Evolutionary conservation across 1,140 invertebrate genomes (phyloP), one percentile per base, ranked within the genome.

Genomic region (Parapsyche elsis): DNA sequence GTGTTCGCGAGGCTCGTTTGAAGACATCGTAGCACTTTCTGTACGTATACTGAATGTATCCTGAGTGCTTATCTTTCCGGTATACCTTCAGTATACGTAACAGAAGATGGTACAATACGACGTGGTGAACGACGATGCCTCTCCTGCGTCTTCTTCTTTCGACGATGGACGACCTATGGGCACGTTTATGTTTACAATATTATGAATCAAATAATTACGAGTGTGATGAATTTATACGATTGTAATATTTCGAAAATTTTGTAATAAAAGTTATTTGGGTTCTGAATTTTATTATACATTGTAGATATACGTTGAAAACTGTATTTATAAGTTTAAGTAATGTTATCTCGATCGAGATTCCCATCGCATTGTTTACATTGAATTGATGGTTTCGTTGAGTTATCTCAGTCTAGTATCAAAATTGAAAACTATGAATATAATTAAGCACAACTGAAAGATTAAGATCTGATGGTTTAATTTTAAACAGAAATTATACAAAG

Each of bases 11-110:
- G 57, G 59, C 16, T 53, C 23, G 21, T 5, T 16, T 74, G 82
- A 80, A 79, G 88, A 87, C 79, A 88, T 90, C 91, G 94, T 93
- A 93, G 90, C 92, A 94, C 94, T 92, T 94, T 96, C 95, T 97
- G 95, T 94, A 97, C 96, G 96, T 97, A 97, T 97, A 97, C 96
- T 97, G 95, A 97, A 97, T 97, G 96, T 97, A 97, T 97, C 96
- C 96, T 97, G 96, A 97, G 95, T 96, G 95, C 90, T 88, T 92
- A 92, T 90, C 93, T 95, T 94, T 97, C 96, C 95, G 96, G 96
- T 97, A 97, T 97, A 97, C 96, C 96, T 97, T 97, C 95, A 96
- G 95, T 97, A 97, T 97, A 97, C 96, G 96, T 97, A 97, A 96
- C 95, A 97, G 95, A 95, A 96, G 94, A 94, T 92, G 92, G 92